Conservation (phyloP, 2,888 invertebrate genomes). For the Oegoconia quadripuncta region DNA sequence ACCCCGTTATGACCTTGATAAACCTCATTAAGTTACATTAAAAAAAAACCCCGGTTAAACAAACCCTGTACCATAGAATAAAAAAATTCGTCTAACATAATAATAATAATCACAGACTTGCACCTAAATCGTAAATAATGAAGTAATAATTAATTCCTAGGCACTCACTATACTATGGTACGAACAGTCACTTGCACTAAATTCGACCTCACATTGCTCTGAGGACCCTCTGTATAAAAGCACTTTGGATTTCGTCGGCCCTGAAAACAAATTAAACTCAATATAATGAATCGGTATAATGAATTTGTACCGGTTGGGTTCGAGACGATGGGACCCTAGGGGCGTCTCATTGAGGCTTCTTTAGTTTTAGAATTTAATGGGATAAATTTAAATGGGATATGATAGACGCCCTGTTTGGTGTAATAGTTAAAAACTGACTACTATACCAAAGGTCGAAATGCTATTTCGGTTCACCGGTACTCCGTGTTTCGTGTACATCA, state of each 20-base stretch:
- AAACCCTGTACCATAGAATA: constrained; percentile 21
- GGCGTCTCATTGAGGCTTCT: too few species aligned
- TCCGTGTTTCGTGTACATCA: too few species aligned
- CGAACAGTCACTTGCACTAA: not conserved
- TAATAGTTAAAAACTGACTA: too few species aligned
- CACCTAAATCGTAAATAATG: constrained; percentile 20
- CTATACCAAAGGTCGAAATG: too few species aligned
- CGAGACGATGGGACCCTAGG: too few species aligned
- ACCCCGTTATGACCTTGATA: not conserved
- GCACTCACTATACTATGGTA: not conserved
- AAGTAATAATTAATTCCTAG: not conserved
- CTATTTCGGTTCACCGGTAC: too few species aligned
- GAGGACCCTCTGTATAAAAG: constrained; percentile 59
- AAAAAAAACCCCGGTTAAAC: constrained; percentile 6
- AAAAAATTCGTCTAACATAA: constrained; percentile 18
- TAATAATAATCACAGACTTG: constrained; percentile 50
- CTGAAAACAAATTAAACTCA: constrained; percentile 35
- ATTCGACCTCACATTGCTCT: constrained; percentile 27
- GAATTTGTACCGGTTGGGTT: too few species aligned
- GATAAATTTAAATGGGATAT: too few species aligned
- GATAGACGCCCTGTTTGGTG: too few species aligned
- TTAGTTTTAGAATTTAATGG: too few species aligned
- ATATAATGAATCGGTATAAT: not conserved
- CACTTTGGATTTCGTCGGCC: constrained; percentile 65
- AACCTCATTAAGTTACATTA: not conserved